Evolutionary conservation across 1,140 invertebrate genomes (phyloP).

Genomic region (Calycopis cecrops): DNA sequence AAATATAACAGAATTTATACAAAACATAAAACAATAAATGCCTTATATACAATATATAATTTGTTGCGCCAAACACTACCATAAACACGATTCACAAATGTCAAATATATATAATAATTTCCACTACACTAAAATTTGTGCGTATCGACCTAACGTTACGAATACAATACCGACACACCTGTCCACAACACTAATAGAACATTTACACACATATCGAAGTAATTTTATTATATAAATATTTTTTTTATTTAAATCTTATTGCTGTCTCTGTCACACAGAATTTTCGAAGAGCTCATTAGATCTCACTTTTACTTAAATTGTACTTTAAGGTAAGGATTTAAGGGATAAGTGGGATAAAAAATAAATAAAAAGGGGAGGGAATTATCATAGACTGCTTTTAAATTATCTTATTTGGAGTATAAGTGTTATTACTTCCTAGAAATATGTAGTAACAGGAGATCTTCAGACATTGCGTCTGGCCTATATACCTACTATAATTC

Average conservation of each 20-base stretch:
- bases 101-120: constrained; percentile 33
- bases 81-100: constrained; percentile 22
- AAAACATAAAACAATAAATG: too few species aligned
- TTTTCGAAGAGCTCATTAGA: constrained; percentile 54
- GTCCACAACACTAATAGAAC: constrained; percentile 33
- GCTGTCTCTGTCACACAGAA: constrained; percentile 69
- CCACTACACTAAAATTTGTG: constrained; percentile 66
- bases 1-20: too few species aligned
- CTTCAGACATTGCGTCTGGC: too few species aligned
- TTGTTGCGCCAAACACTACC: constrained; percentile 11
- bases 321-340: constrained; percentile 42
- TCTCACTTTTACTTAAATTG: constrained; percentile 65
- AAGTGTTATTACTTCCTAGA: too few species aligned
- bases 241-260: constrained; percentile 56
- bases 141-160: constrained; percentile 65
- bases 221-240: constrained; percentile 61
- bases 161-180: constrained; percentile 36
- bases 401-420: too few species aligned
- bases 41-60: too few species aligned
- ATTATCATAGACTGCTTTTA: too few species aligned
- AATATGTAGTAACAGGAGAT: too few species aligned
- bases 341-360: neutral
- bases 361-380: neutral
- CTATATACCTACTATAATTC: too few species aligned
- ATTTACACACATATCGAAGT: constrained; percentile 46